Evolutionary conservation across 2,113 vertebrate species (phyloP), one percentile per base, ranked within the genome.

Genomic region (Circaetus gallicus): DNA sequence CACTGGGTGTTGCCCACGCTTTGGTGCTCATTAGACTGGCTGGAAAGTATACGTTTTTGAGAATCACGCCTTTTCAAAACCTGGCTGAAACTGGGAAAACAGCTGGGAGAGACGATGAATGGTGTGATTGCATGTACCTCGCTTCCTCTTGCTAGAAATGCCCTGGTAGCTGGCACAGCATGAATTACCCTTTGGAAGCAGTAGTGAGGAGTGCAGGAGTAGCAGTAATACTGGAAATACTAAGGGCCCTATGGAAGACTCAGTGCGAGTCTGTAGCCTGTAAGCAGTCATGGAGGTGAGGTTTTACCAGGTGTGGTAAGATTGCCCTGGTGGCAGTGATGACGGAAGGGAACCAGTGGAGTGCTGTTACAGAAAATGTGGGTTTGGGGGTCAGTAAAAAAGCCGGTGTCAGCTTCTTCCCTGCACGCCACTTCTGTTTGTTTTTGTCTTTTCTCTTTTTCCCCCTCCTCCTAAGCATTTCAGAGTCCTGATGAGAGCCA

Each of bases 341-440:
- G 73, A 22, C 31, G 61, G 66, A 69, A 74, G 36, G 38, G 53
- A 88, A 16, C 16, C 43, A 26, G 42, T 34, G 40, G 36, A 31
- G 40, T 74, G 55, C 29, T 63, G 21, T 82, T 65, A 49, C 0
- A 1, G 36, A 82, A 81, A 52, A 62, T 0, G 0, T 50, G 50
- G 11, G 1, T 34, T 50, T 66, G 38, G 6, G 43, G 1, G 12
- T 47, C 47, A 63, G 26, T 63, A 59, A 62, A 87, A 74, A 76
- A 22, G 5, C 29, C 1, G 1, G 2, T 5, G 20, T 42, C 63
- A 36, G n/a, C 72, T 91, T 69, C 50, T 63, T 66, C 21, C 28
- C 21, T 7, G 1, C 9, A 17, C 2, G 5, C 13, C 38, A 42
- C 0, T 47, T 79, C 25, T 66, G 32, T 49, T 38, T 59, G 32